These are phyloP conservation scores for Microhierax caerulescens DNA, from an alignment of 2,797 vertebrate genomes.

Conservation along the genomic window DNA sequence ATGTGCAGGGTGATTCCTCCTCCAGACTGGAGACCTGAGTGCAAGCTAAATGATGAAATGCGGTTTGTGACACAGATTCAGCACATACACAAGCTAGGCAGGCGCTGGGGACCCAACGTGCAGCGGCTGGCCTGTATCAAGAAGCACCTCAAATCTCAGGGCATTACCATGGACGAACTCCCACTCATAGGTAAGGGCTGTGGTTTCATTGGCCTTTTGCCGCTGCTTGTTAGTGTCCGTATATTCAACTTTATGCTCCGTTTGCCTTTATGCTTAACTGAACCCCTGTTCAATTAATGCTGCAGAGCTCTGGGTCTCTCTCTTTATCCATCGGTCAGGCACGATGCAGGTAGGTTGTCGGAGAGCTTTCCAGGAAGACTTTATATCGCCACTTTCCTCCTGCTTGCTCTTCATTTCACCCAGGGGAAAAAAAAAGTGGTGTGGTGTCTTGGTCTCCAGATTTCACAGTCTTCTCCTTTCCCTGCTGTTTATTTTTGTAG, in stretches of 20 bases:
- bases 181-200: slow-evolving; percentile 93
- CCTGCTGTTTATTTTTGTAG: not conserved
- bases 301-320: not conserved
- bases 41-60: slow-evolving; percentile 99
- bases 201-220: not conserved
- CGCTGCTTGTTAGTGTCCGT: not conserved
- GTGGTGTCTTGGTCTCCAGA: not conserved
- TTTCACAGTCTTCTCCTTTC: not conserved
- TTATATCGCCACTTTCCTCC: not conserved
- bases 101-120: slow-evolving; percentile 98
- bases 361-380: not conserved
- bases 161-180: slow-evolving; percentile 98
- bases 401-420: not conserved
- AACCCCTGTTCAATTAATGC: not conserved
- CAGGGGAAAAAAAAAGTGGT: rapidly evolving
- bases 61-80: slow-evolving; percentile 98
- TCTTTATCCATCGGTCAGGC: not conserved
- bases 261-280: not conserved
- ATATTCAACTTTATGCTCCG: not conserved
- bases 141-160: slow-evolving; percentile 99
- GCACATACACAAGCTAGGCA: slow-evolving; percentile 97
- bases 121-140: slow-evolving; percentile 98
- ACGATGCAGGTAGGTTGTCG: not conserved
- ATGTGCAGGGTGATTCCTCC: slow-evolving; percentile 95
- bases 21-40: slow-evolving; percentile 96